These are phyloP conservation scores for Gisinianus flammeolus DNA, from an alignment of 2,888 invertebrate species.

Conservation along the genomic window DNA sequence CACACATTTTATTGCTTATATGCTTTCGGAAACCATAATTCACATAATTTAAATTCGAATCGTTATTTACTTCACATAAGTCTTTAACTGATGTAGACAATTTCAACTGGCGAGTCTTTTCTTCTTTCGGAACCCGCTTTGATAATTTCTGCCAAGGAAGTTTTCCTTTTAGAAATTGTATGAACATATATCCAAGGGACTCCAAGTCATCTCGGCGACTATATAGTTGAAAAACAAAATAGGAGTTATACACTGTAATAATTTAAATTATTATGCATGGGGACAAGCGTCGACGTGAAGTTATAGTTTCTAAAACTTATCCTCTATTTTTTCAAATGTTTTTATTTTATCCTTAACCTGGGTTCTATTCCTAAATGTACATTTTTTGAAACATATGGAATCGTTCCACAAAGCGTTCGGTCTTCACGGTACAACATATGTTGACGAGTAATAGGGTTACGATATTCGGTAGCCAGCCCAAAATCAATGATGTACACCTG, in stretches of 20 bases:
- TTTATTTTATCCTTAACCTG: background rate
- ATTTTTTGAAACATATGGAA: background rate
- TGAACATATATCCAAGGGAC: conserved; percentile 2
- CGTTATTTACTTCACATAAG: conserved; percentile 4
- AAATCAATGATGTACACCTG: conserved; percentile 24
- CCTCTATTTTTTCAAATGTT: background rate
- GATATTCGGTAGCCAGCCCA: background rate
- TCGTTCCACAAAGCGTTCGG: background rate
- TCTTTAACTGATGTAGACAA: background rate
- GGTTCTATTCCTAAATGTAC: conserved; percentile 9
- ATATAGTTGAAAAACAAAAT: background rate
- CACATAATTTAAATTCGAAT: background rate
- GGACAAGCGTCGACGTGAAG: too few relatives aligned
- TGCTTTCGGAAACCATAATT: background rate
- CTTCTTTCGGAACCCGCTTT: background rate
- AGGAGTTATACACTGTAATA: too few relatives aligned
- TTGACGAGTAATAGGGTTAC: background rate
- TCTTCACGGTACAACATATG: conserved; percentile 12
- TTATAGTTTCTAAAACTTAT: too few relatives aligned
- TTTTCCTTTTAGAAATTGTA: conserved; percentile 18
- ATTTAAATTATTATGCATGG: too few relatives aligned
- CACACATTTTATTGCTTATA: too few relatives aligned
- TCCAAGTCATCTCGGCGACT: conserved; percentile 27
- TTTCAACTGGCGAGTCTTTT: background rate
- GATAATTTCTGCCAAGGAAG: conserved; percentile 17